Percentiles rank a stretch among this genome's conserved stretches.
These are phyloP conservation scores for Brachyistius frenatus DNA, from an alignment of 2,113 vertebrate species.

Conservation along the genomic window DNA sequence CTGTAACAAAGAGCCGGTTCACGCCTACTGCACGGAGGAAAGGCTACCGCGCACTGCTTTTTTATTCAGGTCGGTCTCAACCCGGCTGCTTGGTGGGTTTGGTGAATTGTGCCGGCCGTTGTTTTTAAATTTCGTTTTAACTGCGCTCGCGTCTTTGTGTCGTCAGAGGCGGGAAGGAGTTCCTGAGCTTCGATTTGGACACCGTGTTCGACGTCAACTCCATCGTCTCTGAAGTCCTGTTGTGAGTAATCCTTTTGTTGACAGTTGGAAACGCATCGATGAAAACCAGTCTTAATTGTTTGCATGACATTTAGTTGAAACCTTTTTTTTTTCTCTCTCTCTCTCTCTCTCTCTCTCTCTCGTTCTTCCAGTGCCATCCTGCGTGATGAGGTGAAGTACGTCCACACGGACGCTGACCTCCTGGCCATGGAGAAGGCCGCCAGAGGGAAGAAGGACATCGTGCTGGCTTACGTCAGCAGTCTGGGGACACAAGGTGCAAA, in stretches of 20 bases:
- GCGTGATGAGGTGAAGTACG: conserved; percentile 93
- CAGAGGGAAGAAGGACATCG: conserved; percentile 88
- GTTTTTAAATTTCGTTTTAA: neutral
- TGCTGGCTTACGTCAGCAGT: conserved; percentile 89
- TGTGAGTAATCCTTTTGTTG: conserved; percentile 87
- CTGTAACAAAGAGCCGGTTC: conserved; percentile 84
- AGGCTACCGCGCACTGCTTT: conserved; percentile 85
- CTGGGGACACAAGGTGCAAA: conserved; percentile 91
- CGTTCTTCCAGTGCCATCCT: conserved; percentile 87
- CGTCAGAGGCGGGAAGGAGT: conserved; percentile 85
- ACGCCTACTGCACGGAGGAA: conserved; percentile 87
- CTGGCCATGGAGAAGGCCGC: conserved; percentile 86
- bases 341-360: neutral
- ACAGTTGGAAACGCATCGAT: no score
- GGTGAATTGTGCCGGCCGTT: neutral
- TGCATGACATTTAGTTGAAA: no score
- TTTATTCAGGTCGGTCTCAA: conserved; percentile 89
- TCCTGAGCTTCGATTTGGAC: conserved; percentile 90
- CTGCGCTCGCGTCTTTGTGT: conserved; percentile 2
- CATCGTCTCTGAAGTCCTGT: conserved; percentile 92
- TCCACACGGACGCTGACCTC: conserved; percentile 88
- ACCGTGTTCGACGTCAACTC: conserved; percentile 92
- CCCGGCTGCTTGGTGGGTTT: neutral
- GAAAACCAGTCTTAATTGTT: no score
- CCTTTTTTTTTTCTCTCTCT: neutral